These are phyloP conservation scores for Zeus faber DNA, from an alignment of 2,113 vertebrate genomes.

Conservation along the genomic window DNA sequence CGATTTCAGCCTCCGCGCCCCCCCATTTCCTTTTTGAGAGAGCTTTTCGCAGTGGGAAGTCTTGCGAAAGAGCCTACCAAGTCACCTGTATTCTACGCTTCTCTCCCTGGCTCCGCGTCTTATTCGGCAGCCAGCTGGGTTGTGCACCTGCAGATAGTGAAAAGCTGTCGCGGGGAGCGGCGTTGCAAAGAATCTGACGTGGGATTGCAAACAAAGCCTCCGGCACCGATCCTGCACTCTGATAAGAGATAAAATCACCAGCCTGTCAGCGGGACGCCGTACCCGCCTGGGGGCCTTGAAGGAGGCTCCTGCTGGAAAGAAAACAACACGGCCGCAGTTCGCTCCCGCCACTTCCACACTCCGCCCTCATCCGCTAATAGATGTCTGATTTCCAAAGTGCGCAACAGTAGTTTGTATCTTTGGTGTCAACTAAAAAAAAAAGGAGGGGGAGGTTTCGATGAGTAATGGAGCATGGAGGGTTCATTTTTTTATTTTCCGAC, in stretches of 20 bases:
- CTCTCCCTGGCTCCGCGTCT: constrained; percentile 3
- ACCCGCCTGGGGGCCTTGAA: constrained; percentile 49
- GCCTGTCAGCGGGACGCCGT: constrained; percentile 62
- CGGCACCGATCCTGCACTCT: constrained; percentile 35
- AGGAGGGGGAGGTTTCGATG: constrained; percentile 24
- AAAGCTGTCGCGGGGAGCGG: constrained; percentile 37
- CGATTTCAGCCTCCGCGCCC: too few relatives aligned
- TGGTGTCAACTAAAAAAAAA: too few relatives aligned
- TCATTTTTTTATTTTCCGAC: constrained; percentile 28
- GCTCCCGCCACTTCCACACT: constrained; percentile 34
- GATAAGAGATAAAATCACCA: constrained; percentile 60
- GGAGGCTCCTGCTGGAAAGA: constrained; percentile 49
- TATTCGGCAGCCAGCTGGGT: constrained; percentile 29
- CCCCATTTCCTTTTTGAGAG: constrained; percentile 8
- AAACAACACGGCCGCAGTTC: constrained; percentile 54
- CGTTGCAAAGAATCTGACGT: constrained; percentile 39
- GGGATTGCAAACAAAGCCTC: constrained; percentile 52
- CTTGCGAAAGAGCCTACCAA: constrained; percentile 26
- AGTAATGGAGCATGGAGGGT: constrained; percentile 31
- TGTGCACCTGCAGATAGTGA: constrained; percentile 39
- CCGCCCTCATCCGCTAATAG: constrained; percentile 49
- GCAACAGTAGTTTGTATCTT: constrained; percentile 37
- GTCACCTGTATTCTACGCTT: constrained; percentile 10
- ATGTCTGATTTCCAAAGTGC: constrained; percentile 61
- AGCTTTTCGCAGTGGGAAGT: constrained; percentile 11